Conservation (phyloP, 2,888 invertebrate genomes). For the Macaria notata region DNA sequence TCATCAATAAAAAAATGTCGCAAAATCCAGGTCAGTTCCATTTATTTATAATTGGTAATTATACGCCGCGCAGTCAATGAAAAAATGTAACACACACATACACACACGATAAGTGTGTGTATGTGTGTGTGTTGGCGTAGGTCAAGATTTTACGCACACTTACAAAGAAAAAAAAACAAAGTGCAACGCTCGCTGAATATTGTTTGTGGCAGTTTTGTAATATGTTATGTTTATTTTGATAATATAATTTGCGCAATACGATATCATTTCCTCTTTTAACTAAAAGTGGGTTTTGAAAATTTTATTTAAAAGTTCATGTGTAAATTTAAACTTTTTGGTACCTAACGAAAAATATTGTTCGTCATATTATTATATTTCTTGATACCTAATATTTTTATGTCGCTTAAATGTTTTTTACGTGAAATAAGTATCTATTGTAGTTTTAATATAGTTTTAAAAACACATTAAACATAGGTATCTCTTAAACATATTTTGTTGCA, state of each 20-base stretch:
- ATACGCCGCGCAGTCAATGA: constrained; percentile 38
- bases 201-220: not conserved
- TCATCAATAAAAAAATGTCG: constrained; percentile 14
- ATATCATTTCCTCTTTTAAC: no score
- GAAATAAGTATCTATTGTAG: no score
- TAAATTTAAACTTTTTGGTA: no score
- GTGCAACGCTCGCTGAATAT: constrained; percentile 27
- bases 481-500: not conserved
- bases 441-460: not conserved
- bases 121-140: constrained; percentile 47
- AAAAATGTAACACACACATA: constrained; percentile 58
- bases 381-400: not conserved
- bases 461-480: not conserved
- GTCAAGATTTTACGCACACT: constrained; percentile 48
- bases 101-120: constrained; percentile 29
- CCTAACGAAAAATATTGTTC: not conserved
- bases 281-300: no score
- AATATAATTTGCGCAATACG: no score
- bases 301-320: no score
- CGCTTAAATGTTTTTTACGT: not conserved
- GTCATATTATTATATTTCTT: not conserved
- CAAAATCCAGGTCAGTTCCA: constrained; percentile 30
- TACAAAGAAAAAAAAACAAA: constrained; percentile 35
- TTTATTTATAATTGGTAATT: constrained; percentile 34
- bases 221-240: no score